A percentile compares a stretch with the other conserved stretches of the same genome.
Evolutionary conservation across 2,888 invertebrate species (phyloP).

Genomic region (Coremacera marginata): DNA sequence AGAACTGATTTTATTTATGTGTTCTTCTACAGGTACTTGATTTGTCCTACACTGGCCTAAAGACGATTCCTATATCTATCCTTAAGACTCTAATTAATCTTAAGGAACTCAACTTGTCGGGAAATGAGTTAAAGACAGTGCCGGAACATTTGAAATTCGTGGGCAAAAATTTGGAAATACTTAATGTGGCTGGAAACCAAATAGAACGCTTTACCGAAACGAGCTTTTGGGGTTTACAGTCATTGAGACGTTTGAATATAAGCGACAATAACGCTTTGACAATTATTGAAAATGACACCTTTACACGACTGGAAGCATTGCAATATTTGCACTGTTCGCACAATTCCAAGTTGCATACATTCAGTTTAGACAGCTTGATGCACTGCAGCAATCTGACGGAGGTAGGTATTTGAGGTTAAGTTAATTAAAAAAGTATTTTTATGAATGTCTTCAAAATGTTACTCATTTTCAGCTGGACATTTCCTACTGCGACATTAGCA

Average conservation of each 20-base stretch:
- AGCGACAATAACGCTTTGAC: conserved; percentile 73
- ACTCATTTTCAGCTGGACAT: conserved; percentile 72
- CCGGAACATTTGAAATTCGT: conserved; percentile 73
- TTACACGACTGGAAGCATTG: conserved; percentile 69
- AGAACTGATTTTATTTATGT: neutral
- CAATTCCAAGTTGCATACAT: conserved; percentile 71
- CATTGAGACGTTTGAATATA: conserved; percentile 73
- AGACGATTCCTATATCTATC: conserved; percentile 72
- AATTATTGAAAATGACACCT: conserved; percentile 72
- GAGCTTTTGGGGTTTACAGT: conserved; percentile 73
- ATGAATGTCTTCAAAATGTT: neutral
- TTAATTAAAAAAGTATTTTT: neutral
- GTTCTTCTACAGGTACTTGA: conserved; percentile 70
- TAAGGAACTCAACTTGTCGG: conserved; percentile 73
- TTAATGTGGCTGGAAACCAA: conserved; percentile 75
- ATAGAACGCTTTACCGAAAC: conserved; percentile 73
- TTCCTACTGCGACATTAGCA: conserved; percentile 74
- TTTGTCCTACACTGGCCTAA: conserved; percentile 73
- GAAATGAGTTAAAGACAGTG: conserved; percentile 74
- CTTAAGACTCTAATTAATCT: conserved; percentile 71
- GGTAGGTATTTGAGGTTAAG: conserved; percentile 49
- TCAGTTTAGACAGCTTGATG: conserved; percentile 73
- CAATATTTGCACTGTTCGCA: conserved; percentile 70
- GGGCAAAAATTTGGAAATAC: conserved; percentile 72
- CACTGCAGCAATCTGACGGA: conserved; percentile 57